Evolutionary conservation across 2,113 vertebrate genomes (phyloP).

Genomic region (Anser brachyrhynchus): DNA sequence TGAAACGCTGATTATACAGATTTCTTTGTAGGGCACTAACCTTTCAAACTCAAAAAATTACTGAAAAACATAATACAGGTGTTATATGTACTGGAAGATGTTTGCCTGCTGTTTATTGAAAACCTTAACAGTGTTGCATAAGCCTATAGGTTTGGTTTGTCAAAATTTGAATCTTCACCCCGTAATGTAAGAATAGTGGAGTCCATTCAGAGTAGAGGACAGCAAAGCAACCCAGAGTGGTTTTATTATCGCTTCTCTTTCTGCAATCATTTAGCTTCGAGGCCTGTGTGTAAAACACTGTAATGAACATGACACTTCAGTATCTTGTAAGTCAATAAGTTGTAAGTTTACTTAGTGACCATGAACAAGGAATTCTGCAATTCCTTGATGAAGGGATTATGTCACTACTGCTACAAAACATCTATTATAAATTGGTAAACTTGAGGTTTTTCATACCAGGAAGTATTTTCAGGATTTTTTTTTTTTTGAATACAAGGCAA

Average conservation of each 20-base stretch:
- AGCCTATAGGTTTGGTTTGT: background rate
- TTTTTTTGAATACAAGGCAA: background rate
- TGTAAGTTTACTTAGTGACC: background rate
- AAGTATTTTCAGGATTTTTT: background rate
- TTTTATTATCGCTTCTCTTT: background rate
- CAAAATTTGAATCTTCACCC: background rate
- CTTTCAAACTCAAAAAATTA: background rate
- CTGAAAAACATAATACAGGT: background rate
- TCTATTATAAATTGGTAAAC: background rate
- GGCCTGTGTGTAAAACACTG: background rate
- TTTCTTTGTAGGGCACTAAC: background rate
- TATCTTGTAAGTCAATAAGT: background rate
- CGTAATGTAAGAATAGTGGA: background rate
- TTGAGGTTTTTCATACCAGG: background rate
- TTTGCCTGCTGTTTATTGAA: background rate
- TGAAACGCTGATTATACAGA: background rate
- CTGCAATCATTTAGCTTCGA: background rate
- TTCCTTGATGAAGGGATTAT: rapidly evolving
- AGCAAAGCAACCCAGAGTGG: background rate
- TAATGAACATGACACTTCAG: background rate
- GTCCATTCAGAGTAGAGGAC: rapidly evolving
- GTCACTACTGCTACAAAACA: background rate
- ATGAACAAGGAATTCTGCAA: background rate
- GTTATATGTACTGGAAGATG: background rate
- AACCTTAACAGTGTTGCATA: background rate